These are phyloP conservation scores for Epinotia ramella DNA, from an alignment of 2,888 invertebrate species.

Conservation along the genomic window DNA sequence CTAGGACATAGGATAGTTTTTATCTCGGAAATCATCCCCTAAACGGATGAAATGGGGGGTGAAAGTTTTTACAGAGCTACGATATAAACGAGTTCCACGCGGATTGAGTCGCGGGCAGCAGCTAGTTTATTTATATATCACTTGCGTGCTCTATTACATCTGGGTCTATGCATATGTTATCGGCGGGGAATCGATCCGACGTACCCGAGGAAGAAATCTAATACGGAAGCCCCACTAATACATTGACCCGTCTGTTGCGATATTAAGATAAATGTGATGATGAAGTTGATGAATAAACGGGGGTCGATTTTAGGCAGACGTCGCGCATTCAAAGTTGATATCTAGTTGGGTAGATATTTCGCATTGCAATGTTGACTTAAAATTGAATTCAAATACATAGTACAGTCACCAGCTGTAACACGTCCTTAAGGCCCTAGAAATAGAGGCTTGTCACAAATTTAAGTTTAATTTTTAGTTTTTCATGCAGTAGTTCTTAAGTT, in stretches of 20 bases:
- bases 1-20: too few species aligned
- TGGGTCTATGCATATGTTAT: slow-evolving; percentile 17
- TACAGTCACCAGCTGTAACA: too few species aligned
- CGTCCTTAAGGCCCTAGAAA: too few species aligned
- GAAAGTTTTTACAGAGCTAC: too few species aligned
- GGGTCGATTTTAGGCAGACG: neutral
- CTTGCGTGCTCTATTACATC: slow-evolving; percentile 1
- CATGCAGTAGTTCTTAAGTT: too few species aligned
- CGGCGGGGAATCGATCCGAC: slow-evolving; percentile 39
- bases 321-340: neutral
- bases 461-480: too few species aligned
- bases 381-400: too few species aligned
- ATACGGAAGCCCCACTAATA: slow-evolving; percentile 39
- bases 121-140: neutral
- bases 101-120: neutral
- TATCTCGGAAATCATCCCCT: neutral
- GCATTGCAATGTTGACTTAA: too few species aligned
- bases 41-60: too few species aligned
- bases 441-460: too few species aligned
- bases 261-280: slow-evolving; percentile 26
- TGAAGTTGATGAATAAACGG: neutral
- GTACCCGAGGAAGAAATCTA: slow-evolving; percentile 30
- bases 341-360: too few species aligned
- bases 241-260: slow-evolving; percentile 26
- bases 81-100: too few species aligned